A percentile compares a stretch with the other conserved stretches of the same genome.
phyloP scores from a whole-genome alignment of 2,113 vertebrate genomes.

The Rhipidura dahli region DNA sequence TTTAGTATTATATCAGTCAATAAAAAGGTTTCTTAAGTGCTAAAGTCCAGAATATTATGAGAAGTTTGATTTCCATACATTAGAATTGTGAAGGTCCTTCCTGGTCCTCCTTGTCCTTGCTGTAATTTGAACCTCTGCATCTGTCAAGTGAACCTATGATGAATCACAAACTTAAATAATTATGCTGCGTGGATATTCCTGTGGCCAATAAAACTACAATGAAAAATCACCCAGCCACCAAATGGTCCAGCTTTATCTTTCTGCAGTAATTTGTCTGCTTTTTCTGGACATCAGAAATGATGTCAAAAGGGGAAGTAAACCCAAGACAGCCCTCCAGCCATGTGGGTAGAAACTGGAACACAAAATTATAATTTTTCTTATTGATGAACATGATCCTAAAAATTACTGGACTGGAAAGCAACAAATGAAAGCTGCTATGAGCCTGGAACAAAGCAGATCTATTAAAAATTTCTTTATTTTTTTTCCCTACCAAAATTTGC shows the following conservation, averaged over 20 bases:
- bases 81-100: background rate
- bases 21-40: background rate
- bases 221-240: background rate
- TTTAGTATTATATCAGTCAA: background rate
- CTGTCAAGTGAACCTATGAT: background rate
- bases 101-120: background rate
- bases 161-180: background rate
- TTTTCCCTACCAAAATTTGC: background rate
- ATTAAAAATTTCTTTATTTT: background rate
- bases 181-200: background rate
- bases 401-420: background rate
- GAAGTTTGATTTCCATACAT: background rate
- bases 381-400: background rate
- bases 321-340: background rate
- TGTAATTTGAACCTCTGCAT: background rate
- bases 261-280: background rate
- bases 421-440: background rate
- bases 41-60: background rate
- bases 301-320: background rate
- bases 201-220: background rate
- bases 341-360: background rate
- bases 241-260: background rate
- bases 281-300: background rate
- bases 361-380: background rate
- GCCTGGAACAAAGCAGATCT: background rate